phyloP scores from a whole-genome alignment of 2,888 invertebrate genomes.

The Eulithis prunata region DNA sequence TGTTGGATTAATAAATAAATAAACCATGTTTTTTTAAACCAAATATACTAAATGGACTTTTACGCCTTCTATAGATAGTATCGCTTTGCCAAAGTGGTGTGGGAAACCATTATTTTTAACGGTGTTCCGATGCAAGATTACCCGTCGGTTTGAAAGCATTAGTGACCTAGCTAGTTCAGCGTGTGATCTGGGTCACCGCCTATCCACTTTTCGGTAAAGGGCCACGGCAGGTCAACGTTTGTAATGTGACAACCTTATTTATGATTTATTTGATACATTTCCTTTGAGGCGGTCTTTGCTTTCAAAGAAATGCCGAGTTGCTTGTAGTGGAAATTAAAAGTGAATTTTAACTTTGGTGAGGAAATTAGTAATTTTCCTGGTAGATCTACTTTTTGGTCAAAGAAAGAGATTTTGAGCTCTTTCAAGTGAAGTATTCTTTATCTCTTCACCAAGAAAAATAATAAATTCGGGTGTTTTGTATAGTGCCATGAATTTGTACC shows the following conservation, averaged over 20 bases:
- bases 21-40: neutral
- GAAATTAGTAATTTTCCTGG: slow-evolving; percentile 6
- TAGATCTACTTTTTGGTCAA: no score
- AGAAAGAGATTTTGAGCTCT: no score
- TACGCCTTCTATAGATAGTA: no score
- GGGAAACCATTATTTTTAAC: neutral
- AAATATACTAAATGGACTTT: no score
- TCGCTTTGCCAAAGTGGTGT: no score
- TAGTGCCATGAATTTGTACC: no score
- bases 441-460: no score
- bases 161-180: slow-evolving; percentile 25
- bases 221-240: slow-evolving; percentile 37
- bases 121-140: neutral
- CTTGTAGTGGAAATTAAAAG: no score
- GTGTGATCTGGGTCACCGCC: slow-evolving; percentile 26
- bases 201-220: slow-evolving; percentile 38
- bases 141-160: neutral
- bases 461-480: no score
- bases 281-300: slow-evolving; percentile 23
- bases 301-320: slow-evolving; percentile 11
- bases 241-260: slow-evolving; percentile 36
- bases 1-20: no score
- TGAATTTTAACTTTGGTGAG: neutral
- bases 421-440: no score
- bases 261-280: slow-evolving; percentile 39